Evolutionary conservation across 92 coral and sea anemone genomes (phyloP).

Genomic region (Epizoanthus stellaris): DNA sequence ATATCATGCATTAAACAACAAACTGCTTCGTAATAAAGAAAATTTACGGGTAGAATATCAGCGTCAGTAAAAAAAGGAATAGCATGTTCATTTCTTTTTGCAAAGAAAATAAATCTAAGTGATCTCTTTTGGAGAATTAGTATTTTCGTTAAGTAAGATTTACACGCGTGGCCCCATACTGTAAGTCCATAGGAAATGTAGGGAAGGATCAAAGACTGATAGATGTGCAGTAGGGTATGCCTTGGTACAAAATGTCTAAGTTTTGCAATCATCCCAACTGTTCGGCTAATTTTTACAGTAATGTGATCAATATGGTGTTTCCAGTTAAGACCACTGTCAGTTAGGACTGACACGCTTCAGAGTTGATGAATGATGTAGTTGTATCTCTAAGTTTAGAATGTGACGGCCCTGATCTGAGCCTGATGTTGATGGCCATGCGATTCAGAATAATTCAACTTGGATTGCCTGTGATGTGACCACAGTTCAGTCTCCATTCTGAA

Average conservation of each 20-base stretch:
- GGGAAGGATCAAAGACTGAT: conserved; percentile 40
- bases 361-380: too few species aligned
- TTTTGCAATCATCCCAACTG: conserved; percentile 42
- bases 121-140: not conserved
- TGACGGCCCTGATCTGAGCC: too few species aligned
- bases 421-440: too few species aligned
- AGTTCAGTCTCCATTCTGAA: too few species aligned
- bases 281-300: conserved; percentile 27
- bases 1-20: conserved; percentile 56
- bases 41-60: not conserved
- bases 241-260: conserved; percentile 47
- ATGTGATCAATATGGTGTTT: conserved; percentile 33
- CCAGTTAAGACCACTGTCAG: too few species aligned
- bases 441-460: too few species aligned
- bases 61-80: not conserved
- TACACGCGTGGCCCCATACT: conserved; percentile 41
- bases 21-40: conserved; percentile 39
- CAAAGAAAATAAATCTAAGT: conserved; percentile 10
- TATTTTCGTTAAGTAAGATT: conserved; percentile 6
- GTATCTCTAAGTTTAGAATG: too few species aligned
- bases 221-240: conserved; percentile 28
- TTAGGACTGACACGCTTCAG: too few species aligned
- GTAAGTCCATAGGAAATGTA: conserved; percentile 44
- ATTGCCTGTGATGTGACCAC: too few species aligned
- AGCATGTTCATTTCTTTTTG: conserved; percentile 16